A percentile compares a stretch with the other conserved stretches of the same genome.
phyloP scores from a whole-genome alignment of 2,888 invertebrate genomes.

The Nematopogon swammerdamellus region DNA sequence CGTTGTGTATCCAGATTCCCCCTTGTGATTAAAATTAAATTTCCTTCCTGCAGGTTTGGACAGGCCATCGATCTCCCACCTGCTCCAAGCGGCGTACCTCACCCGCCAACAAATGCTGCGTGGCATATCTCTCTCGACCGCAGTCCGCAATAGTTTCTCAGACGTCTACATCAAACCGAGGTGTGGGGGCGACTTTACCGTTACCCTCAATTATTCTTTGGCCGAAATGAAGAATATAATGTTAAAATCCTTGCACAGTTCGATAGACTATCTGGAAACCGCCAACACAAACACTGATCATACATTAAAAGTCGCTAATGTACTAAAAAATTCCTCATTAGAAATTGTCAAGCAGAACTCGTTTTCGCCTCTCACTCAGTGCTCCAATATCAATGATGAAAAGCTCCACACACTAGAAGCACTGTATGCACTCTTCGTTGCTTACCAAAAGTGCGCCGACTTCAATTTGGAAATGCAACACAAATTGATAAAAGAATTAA shows the following conservation, averaged over 20 bases:
- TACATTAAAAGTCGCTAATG: conserved; percentile 35
- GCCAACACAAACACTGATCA: conserved; percentile 17
- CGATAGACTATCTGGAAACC: conserved; percentile 16
- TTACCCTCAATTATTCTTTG: conserved; percentile 33
- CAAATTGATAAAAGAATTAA: conserved; percentile 17
- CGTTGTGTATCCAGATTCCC: too few relatives aligned
- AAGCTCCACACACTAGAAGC: conserved; percentile 13
- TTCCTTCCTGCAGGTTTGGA: conserved; percentile 46
- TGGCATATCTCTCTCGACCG: conserved; percentile 53
- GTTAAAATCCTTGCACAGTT: conserved; percentile 26
- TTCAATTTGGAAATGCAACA: conserved; percentile 17
- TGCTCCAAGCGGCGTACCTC: conserved; percentile 63
- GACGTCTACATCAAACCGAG: conserved; percentile 65
- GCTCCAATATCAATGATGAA: conserved; percentile 9
- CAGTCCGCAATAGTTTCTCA: conserved; percentile 55
- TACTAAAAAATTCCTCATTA: conserved; percentile 48
- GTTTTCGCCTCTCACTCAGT: conserved; percentile 28
- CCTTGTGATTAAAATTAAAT: too few relatives aligned
- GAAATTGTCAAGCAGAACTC: conserved; percentile 56
- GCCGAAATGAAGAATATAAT: conserved; percentile 47
- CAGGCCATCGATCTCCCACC: conserved; percentile 59
- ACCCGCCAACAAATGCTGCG: conserved; percentile 62
- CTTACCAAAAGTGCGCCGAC: conserved; percentile 29
- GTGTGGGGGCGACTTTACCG: conserved; percentile 34
- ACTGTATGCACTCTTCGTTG: conserved; percentile 22